Percentiles rank a stretch among this genome's conserved stretches.
Conservation (phyloP, 2,888 invertebrate species). For the Lamproptera curius region DNA sequence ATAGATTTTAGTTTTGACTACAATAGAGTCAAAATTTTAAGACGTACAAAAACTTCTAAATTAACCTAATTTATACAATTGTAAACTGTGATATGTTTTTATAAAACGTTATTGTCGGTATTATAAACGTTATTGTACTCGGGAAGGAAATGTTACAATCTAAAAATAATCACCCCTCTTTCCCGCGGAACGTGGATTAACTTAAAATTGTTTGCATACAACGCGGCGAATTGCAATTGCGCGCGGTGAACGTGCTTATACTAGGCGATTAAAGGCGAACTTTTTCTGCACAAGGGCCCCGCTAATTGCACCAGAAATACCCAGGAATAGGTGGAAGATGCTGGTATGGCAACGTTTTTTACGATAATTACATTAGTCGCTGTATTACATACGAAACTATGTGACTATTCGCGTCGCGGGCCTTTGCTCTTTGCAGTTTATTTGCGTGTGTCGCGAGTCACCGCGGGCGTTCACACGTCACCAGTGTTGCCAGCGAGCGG, state of each 20-base stretch:
- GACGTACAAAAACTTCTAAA: no score
- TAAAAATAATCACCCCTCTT: not conserved
- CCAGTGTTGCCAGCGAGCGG: slow-evolving; percentile 28
- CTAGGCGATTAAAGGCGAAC: slow-evolving; percentile 6
- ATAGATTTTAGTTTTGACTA: no score
- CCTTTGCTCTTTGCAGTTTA: slow-evolving; percentile 44
- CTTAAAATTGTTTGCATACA: not conserved
- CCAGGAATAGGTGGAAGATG: slow-evolving; percentile 12
- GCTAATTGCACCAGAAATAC: slow-evolving; percentile 13
- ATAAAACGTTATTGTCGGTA: no score
- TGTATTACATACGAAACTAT: slow-evolving; percentile 34
- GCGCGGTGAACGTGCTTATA: not conserved
- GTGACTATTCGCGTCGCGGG: slow-evolving; percentile 52
- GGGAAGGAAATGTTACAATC: not conserved
- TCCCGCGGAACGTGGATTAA: not conserved
- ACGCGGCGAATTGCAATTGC: not conserved
- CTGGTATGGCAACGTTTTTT: slow-evolving; percentile 32
- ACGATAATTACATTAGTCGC: slow-evolving; percentile 40
- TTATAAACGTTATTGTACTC: no score
- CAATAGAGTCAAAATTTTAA: no score
- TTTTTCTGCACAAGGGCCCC: slow-evolving; percentile 13
- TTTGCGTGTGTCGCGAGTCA: slow-evolving; percentile 69
- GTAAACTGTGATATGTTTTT: no score
- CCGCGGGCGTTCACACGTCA: slow-evolving; percentile 63
- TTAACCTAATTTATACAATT: no score